phyloP scores from a whole-genome alignment of 1,140 invertebrate species.

The Drosophila sucinea region DNA sequence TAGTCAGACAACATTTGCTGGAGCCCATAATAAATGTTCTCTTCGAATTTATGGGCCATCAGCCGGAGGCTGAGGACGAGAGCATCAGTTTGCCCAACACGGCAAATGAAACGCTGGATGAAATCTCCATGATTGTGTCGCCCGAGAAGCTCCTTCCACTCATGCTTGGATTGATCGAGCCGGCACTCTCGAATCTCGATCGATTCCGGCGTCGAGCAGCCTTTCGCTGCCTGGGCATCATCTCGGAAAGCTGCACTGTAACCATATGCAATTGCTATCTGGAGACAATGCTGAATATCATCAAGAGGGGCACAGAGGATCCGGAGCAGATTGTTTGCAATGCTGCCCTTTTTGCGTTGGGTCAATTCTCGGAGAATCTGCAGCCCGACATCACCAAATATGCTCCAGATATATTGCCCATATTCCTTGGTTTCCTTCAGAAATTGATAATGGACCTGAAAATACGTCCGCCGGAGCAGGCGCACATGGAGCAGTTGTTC shows the following conservation, averaged over 20 bases:
- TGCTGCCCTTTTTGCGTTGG: constrained; percentile 91
- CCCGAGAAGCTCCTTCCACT: constrained; percentile 90
- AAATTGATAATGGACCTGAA: constrained; percentile 85
- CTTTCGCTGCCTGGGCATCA: constrained; percentile 89
- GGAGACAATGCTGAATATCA: constrained; percentile 87
- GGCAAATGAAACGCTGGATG: constrained; percentile 89
- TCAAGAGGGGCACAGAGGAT: constrained; percentile 89
- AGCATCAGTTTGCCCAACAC: constrained; percentile 80
- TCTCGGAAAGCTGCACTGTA: constrained; percentile 92
- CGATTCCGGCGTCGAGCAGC: constrained; percentile 87
- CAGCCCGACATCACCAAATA: constrained; percentile 90
- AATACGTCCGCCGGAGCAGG: constrained; percentile 84
- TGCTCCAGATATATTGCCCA: constrained; percentile 88
- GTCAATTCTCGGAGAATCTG: constrained; percentile 92
- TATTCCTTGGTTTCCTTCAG: constrained; percentile 89
- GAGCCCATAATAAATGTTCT: constrained; percentile 88
- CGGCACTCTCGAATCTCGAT: constrained; percentile 85
- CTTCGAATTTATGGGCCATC: constrained; percentile 87
- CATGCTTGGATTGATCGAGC: constrained; percentile 87
- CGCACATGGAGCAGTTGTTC: constrained; percentile 89
- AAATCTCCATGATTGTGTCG: constrained; percentile 89
- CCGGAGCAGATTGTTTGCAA: constrained; percentile 86
- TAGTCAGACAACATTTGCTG: constrained; percentile 89
- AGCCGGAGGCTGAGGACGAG: constrained; percentile 84
- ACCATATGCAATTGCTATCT: constrained; percentile 89